Evolutionary conservation across 2,888 invertebrate species (phyloP), one percentile per base, ranked within the genome.

Genomic region (Mesodorylaimus sp.): DNA sequence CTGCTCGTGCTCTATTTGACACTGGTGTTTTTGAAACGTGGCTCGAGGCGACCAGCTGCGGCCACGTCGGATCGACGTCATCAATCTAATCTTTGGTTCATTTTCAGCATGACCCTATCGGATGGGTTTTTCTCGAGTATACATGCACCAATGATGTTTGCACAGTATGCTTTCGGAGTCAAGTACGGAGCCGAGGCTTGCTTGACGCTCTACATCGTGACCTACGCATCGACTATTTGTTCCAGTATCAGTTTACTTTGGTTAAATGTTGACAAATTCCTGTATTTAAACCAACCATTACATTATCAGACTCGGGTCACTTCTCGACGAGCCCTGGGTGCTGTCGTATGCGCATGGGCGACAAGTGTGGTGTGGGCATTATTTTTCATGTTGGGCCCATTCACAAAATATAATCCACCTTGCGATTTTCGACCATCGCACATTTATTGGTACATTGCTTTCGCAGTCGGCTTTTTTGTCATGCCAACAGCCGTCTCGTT

Each of bases 221-320:
- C 48, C 3, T 44, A 48, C 32, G 42, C 44, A 5, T 21, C 24
- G 7, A n/a, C 48, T 3, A 48, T 48, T 3, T 24, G 43, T 7
- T 48, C 48, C 21, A 48, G 48, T 41, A 16, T 48, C 7, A 49
- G 49, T 29, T 28, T 49, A 19, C 29, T 49, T n/a, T 45, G 23
- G n/a, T 46, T 49, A 16, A 49, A 49, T 19, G 28, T 49, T 7
- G 49, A 49, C 45, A 49, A 49, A 19, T 49, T 49, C 28, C n/a
- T 45, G 5, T 25, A 21, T 27, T 28, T 49, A n/a, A 45, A 25
- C 3, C 21, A 27, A 26, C 49, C 49, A n/a, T 27, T 49, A 21
- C 49, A 47, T 27, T 49, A 49, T 24, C 21, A 23, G 26, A 19
- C 27, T 5, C 23, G 48, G 16, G 45, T 49, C 26, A 49, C 16